Evolutionary conservation across 2,888 invertebrate genomes (phyloP).

Genomic region (Polia nebulosa): DNA sequence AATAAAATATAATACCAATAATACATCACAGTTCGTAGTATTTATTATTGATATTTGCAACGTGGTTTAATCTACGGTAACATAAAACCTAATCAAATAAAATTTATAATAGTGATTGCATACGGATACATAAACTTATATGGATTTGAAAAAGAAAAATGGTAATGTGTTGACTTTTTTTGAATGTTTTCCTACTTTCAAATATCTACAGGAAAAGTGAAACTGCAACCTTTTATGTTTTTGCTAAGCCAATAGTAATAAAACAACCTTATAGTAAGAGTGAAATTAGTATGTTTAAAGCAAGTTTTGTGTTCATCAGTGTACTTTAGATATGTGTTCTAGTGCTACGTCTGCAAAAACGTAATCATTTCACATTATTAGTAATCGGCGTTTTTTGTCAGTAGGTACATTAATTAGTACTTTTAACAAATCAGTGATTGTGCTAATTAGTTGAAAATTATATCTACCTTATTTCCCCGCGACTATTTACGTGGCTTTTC

Average conservation of each 20-base stretch:
- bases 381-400: neutral
- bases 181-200: neutral
- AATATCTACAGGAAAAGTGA: constrained; percentile 9
- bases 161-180: constrained; percentile 40
- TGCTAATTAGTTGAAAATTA: constrained; percentile 6
- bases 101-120: constrained; percentile 45
- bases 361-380: constrained; percentile 11
- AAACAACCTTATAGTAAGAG: neutral
- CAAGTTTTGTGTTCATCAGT: neutral
- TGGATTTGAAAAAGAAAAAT: constrained; percentile 58
- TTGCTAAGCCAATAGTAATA: neutral
- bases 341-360: constrained; percentile 5
- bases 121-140: constrained; percentile 39
- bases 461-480: neutral
- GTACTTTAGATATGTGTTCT: neutral
- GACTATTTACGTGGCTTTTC: neutral
- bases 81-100: constrained; percentile 46
- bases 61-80: constrained; percentile 23
- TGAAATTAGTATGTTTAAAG: constrained; percentile 1
- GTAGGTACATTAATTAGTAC: constrained; percentile 12
- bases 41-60: constrained; percentile 30
- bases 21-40: constrained; percentile 15
- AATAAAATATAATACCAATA: constrained; percentile 46
- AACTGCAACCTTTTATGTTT: too few species aligned
- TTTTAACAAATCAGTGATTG: constrained; percentile 14